A percentile compares a stretch with the other conserved stretches of the same genome.
These are phyloP conservation scores for Cheilosia vulpina DNA, from an alignment of 2,888 invertebrate genomes.

Conservation along the genomic window DNA sequence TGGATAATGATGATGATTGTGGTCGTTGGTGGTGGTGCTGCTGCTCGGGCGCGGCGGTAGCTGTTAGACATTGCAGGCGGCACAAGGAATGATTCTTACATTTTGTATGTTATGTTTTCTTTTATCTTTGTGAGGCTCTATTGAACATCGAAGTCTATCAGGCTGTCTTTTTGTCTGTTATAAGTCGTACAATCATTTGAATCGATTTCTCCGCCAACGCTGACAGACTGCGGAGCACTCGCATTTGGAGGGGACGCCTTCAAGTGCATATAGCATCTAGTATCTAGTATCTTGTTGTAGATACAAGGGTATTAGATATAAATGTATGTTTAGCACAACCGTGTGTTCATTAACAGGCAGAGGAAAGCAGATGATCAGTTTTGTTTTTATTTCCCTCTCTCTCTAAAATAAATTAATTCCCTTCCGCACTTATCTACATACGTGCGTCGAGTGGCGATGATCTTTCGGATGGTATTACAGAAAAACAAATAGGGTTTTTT, in stretches of 20 bases:
- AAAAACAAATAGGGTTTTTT: slow-evolving; percentile 20
- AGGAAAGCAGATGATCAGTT: slow-evolving; percentile 47
- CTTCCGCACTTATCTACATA: background rate
- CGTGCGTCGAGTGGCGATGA: slow-evolving; percentile 30
- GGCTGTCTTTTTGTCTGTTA: slow-evolving; percentile 58
- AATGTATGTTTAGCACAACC: slow-evolving; percentile 49
- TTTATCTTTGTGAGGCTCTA: slow-evolving; percentile 47
- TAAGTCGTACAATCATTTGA: slow-evolving; percentile 57
- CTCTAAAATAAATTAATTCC: slow-evolving; percentile 39
- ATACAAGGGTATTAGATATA: slow-evolving; percentile 48
- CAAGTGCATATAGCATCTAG: slow-evolving; percentile 25
- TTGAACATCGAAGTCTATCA: slow-evolving; percentile 63
- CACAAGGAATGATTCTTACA: slow-evolving; percentile 47
- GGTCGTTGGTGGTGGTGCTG: slow-evolving; percentile 9
- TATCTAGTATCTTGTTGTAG: slow-evolving; percentile 16
- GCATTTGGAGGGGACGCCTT: slow-evolving; percentile 49
- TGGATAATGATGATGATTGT: slow-evolving; percentile 60
- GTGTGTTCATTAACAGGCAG: slow-evolving; percentile 46
- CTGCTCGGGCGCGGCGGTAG: background rate
- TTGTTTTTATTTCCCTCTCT: slow-evolving; percentile 22
- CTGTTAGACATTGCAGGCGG: slow-evolving; percentile 45
- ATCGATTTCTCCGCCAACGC: slow-evolving; percentile 56
- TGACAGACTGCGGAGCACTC: slow-evolving; percentile 32
- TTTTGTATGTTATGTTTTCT: slow-evolving; percentile 49
- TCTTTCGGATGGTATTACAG: slow-evolving; percentile 36